A percentile compares a stretch with the other conserved stretches of the same genome.
Evolutionary conservation across 1,140 invertebrate species (phyloP).

Genomic region (Stenopsyche tienmushanensis): DNA sequence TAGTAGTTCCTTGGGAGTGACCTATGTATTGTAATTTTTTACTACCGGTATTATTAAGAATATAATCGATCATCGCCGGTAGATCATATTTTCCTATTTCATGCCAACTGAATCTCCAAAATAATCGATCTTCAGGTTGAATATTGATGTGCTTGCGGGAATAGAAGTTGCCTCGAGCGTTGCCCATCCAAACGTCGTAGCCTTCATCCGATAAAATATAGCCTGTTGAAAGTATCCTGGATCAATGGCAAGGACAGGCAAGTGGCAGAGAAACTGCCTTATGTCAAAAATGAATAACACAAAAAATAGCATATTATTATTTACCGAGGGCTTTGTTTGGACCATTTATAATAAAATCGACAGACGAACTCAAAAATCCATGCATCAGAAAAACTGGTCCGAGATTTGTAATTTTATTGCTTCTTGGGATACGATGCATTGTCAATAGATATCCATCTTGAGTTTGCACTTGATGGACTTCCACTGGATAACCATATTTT

Average conservation of each 20-base stretch:
- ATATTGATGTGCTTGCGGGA: no score
- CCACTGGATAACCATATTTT: constrained; percentile 60
- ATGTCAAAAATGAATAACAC: no score
- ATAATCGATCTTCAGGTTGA: constrained; percentile 53
- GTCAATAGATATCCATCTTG: constrained; percentile 62
- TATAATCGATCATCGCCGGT: no score
- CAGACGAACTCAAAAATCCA: constrained; percentile 64
- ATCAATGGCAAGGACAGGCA: constrained; percentile 61
- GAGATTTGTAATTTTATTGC: constrained; percentile 10
- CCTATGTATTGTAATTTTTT: no score
- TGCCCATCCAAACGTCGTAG: no score
- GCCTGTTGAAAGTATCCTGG: constrained; percentile 67
- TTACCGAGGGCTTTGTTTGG: constrained; percentile 58
- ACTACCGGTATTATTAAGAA: no score
- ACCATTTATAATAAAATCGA: constrained; percentile 62
- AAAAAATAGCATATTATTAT: no score
- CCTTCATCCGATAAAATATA: constrained; percentile 60
- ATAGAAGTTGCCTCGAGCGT: no score
- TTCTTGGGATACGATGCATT: constrained; percentile 57
- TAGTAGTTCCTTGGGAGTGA: constrained; percentile 70
- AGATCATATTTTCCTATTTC: constrained; percentile 71
- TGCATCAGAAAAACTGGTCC: constrained; percentile 65
- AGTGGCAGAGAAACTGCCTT: constrained; percentile 7
- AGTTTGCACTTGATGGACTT: constrained; percentile 56
- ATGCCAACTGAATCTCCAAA: constrained; percentile 70